phyloP scores from a whole-genome alignment of 2,888 invertebrate genomes.

The Callimorpha dominula region DNA sequence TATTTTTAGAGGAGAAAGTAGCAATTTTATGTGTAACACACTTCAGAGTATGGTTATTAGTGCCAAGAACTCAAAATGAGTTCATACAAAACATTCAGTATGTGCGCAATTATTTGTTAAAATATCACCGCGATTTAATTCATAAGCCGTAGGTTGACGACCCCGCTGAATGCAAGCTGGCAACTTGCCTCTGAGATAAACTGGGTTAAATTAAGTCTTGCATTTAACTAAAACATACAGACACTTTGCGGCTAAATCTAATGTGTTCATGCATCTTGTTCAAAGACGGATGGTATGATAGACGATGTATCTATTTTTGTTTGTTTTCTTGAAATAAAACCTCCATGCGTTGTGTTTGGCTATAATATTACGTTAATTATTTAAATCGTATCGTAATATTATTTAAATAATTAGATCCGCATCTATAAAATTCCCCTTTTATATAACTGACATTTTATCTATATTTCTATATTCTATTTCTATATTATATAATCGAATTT shows the following conservation, averaged over 20 bases:
- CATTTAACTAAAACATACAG: slow-evolving; percentile 43
- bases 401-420: too few relatives aligned
- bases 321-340: neutral
- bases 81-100: slow-evolving; percentile 1
- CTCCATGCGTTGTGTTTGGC: too few relatives aligned
- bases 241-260: neutral
- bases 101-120: slow-evolving; percentile 24
- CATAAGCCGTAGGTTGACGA: slow-evolving; percentile 51
- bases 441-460: too few relatives aligned
- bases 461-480: too few relatives aligned
- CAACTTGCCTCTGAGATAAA: slow-evolving; percentile 58
- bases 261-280: neutral
- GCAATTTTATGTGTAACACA: neutral
- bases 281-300: neutral
- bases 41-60: neutral
- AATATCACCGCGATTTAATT: slow-evolving; percentile 53
- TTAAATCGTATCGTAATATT: too few relatives aligned
- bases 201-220: slow-evolving; percentile 56
- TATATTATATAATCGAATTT: too few relatives aligned
- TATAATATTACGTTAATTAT: too few relatives aligned
- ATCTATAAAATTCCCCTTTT: too few relatives aligned
- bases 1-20: neutral
- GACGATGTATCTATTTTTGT: neutral
- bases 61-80: neutral
- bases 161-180: slow-evolving; percentile 60